phyloP scores from a whole-genome alignment of 1,140 invertebrate genomes.

The Platorchestia sp. region DNA sequence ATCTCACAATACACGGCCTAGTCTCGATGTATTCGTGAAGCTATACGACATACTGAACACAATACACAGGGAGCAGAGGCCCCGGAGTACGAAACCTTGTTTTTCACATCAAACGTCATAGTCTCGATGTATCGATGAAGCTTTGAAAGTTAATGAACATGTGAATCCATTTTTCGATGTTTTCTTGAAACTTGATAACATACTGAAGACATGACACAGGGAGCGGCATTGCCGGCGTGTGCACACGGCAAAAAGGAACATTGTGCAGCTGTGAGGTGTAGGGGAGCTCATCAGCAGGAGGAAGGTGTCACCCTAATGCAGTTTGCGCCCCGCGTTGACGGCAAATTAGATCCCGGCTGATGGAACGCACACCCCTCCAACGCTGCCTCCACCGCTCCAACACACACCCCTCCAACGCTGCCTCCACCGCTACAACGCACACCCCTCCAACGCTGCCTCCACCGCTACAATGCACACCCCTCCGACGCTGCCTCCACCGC shows the following conservation, averaged over 20 bases:
- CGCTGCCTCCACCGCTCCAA: too few species aligned
- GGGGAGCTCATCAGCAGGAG: constrained; percentile 27
- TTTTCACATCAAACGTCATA: too few species aligned
- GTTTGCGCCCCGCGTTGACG: constrained; percentile 44
- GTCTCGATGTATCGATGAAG: too few species aligned
- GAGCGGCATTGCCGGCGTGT: not conserved
- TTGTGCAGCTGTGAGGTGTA: not conserved
- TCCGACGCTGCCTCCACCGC: not conserved
- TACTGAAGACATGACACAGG: not conserved
- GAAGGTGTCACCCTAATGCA: constrained; percentile 46
- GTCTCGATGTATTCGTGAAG: too few species aligned
- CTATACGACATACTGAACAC: too few species aligned
- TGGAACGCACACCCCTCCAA: constrained; percentile 2
- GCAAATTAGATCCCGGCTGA: constrained; percentile 45
- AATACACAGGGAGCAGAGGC: too few species aligned
- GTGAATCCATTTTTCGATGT: not conserved
- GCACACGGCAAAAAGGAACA: not conserved
- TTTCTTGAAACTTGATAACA: not conserved
- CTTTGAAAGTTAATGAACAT: not conserved
- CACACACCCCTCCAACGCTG: not conserved
- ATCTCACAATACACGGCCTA: too few species aligned
- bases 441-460: too few species aligned
- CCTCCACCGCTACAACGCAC: not conserved
- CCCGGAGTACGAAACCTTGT: too few species aligned
- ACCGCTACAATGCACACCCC: too few species aligned